Base-by-base conservation (phyloP, 2,888 invertebrate species). In the Ochropleura plecta region DNA sequence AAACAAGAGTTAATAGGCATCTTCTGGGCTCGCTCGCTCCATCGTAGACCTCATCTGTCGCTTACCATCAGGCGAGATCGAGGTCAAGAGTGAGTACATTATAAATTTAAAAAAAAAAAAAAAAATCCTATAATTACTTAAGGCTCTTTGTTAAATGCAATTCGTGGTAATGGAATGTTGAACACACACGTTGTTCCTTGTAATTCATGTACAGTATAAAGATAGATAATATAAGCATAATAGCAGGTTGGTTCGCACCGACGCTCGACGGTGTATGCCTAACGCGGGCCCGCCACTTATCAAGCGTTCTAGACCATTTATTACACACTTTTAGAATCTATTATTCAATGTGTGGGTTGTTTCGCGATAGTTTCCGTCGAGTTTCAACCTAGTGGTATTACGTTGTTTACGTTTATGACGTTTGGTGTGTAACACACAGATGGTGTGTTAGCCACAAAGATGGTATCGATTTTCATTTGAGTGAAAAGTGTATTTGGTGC, bases 281-380 rank as follows among this genome's bases (percentile, higher is more conserved):
- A 73, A 75, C 79, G 64, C 59, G 72, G 79, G 76, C 70, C 62
- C 68, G 74, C 76, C 74, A 84, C 86, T 84, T 84, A 84, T 86
- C 80, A 83, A 78, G 70, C 65, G 40, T 73, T 77, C 75, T 82
- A 76, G 77, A 72, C 80, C 77, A 72, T 84, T 80, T 77, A 84
- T 85, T 78, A 85, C 60, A 85, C 82, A 83, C 82, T 85, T 84
- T 84, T 86, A 64, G 72, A 78, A 86, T 84, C 73, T 78, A 84
- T 84, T 84, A 84, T 84, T 84, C 81, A 84, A 77, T 76, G 75
- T 82, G 86, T 85, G 83, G 83, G 86, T 76, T 76, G 85, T 84
- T 82, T 81, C 69, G 81, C 82, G 77, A 84, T 84, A 67, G 73
- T 81, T 82, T 70, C 76, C 76, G 44, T 69, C 64, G 70, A 82